Conservation (phyloP, 2,113 vertebrate species). For the Notothenia rossii region DNA sequence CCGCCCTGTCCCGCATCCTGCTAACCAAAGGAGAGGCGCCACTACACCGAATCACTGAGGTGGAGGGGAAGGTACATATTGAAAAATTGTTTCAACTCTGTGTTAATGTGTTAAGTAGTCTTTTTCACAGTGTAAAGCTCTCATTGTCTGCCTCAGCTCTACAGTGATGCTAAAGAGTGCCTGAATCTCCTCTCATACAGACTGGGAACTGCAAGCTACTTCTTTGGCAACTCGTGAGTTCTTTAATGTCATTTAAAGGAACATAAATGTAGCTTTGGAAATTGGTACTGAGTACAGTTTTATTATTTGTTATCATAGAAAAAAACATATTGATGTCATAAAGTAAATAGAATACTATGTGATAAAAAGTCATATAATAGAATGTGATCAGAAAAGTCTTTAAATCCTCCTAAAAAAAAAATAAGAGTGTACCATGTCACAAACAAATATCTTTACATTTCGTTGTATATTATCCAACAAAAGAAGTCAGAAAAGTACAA, state of each 20-base stretch:
- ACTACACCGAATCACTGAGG: slow-evolving; percentile 88
- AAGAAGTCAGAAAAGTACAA: too few relatives aligned
- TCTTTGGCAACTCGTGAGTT: slow-evolving; percentile 95
- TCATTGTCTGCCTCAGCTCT: slow-evolving; percentile 85
- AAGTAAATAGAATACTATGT: too few relatives aligned
- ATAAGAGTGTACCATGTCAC: too few relatives aligned
- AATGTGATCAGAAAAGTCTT: too few relatives aligned
- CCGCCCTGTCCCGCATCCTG: slow-evolving; percentile 91
- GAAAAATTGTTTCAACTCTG: neutral
- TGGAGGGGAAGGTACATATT: slow-evolving; percentile 91
- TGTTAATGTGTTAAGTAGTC: too few relatives aligned
- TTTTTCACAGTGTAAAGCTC: neutral
- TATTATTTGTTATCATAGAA: too few relatives aligned
- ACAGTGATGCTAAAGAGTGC: slow-evolving; percentile 98
- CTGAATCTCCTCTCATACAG: slow-evolving; percentile 96
- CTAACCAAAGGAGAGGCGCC: slow-evolving; percentile 92
- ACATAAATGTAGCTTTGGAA: neutral
- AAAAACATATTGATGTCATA: too few relatives aligned
- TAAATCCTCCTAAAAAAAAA: too few relatives aligned
- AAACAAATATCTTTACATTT: too few relatives aligned
- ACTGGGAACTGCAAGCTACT: slow-evolving; percentile 92
- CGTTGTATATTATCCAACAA: too few relatives aligned
- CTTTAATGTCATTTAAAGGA: neutral
- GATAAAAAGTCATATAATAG: too few relatives aligned
- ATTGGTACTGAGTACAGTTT: too few relatives aligned